Conservation (phyloP, 1,140 invertebrate genomes). For the Panagrolaimus sp. region DNA sequence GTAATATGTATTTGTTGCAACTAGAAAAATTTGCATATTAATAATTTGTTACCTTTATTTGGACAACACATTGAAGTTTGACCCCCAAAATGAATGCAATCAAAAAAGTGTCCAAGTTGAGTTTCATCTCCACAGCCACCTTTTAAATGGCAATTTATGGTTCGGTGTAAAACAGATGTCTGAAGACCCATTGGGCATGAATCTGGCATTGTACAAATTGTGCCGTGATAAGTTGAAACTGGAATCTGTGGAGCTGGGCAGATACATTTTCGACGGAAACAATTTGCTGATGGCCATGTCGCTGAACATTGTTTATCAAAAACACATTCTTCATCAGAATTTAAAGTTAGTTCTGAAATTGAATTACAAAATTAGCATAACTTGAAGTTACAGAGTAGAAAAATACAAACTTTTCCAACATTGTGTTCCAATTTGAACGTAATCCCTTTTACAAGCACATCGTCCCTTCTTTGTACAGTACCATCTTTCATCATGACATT, state of each 20-base stretch:
- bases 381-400: not conserved
- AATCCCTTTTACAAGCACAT: constrained; percentile 25
- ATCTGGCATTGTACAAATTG: constrained; percentile 20
- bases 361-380: too few species aligned
- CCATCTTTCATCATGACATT: constrained; percentile 28
- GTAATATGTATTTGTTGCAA: too few species aligned
- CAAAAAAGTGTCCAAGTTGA: constrained; percentile 25
- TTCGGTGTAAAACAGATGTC: constrained; percentile 19
- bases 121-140: constrained; percentile 26
- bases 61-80: constrained; percentile 28
- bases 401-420: constrained; percentile 24
- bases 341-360: constrained; percentile 18
- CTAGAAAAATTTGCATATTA: too few species aligned
- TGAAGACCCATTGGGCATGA: constrained; percentile 25
- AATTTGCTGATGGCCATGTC: constrained; percentile 25
- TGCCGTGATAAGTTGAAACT: constrained; percentile 26
- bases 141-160: constrained; percentile 26
- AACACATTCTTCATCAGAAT: constrained; percentile 23
- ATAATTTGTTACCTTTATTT: constrained; percentile 30
- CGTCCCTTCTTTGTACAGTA: constrained; percentile 19
- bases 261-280: constrained; percentile 19
- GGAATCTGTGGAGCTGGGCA: constrained; percentile 14
- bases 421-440: constrained; percentile 29
- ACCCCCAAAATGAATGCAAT: constrained; percentile 25
- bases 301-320: constrained; percentile 32